Evolutionary conservation across 2,797 vertebrate species (phyloP), one percentile per base, ranked within the genome.

Genomic region (Danionella dracula): DNA sequence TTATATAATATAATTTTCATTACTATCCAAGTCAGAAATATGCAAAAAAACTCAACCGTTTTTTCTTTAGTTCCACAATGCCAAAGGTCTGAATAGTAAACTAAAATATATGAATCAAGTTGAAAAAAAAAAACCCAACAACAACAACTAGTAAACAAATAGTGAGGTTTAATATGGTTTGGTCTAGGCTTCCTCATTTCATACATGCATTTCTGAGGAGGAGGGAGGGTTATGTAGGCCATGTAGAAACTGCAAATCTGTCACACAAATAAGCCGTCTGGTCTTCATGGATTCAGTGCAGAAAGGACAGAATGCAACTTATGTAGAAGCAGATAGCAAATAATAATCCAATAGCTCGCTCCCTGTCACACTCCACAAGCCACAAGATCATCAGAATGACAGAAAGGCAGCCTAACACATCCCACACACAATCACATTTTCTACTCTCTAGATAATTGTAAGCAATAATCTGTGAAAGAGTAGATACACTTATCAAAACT

Each of bases 331-430:
- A 67, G 38, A 59, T 44, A 56, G 20, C 20, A 37, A 63, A 35
- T 13, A 37, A 60, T 15, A 73, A 49, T 66, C 41, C 45, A 56
- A 66, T 10, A 29, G 49, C 48, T 19, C 27, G 48, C 58, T 61
- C 44, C 51, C 16, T 23, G 32, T 54, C 56, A 74, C 42, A 59
- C 57, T 41, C 21, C 42, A 21, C 41, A 49, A 54, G 38, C 13
- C 60, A 73, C 38, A 2, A 40, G 8, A 60, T 55, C 50, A 54
- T 55, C 17, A 34, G 34, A 31, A 35, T 54, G 20, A 50, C 17
- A 35, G 12, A 65, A 56, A 38, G 40, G 38, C 5, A 44, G 31
- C 57, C 20, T 23, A n/a, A n/a, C n/a, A n/a, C n/a, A n/a, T n/a
- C n/a, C n/a, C 45, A 40, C 23, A 17, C 10, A 9, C 34, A 62